Conservation (phyloP, 2,113 vertebrate genomes). For the Bombycilla garrulus region DNA sequence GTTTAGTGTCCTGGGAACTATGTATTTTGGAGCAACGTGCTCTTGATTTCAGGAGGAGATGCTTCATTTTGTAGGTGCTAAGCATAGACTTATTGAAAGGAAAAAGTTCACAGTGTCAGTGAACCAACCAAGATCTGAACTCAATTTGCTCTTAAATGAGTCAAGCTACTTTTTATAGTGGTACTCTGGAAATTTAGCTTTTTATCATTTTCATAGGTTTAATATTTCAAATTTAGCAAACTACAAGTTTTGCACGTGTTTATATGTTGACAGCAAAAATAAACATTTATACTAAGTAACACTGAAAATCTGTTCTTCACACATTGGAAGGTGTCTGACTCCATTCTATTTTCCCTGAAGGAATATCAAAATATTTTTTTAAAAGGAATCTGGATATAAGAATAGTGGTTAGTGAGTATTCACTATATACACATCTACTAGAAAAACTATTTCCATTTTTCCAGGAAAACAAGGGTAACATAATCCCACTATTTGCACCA, state of each 20-base stretch:
- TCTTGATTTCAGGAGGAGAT: neutral
- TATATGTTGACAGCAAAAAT: slow-evolving; percentile 26
- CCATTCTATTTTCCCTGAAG: neutral
- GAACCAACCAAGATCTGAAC: neutral
- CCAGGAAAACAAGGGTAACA: neutral
- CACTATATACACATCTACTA: neutral
- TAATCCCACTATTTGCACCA: neutral
- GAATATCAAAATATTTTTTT: neutral
- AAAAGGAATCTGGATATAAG: neutral
- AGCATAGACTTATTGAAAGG: neutral
- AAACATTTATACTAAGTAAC: slow-evolving; percentile 8
- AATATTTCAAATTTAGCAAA: neutral
- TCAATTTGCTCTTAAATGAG: neutral
- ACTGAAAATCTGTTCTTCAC: slow-evolving; percentile 27
- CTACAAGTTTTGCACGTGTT: neutral
- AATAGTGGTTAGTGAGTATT: neutral
- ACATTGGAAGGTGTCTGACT: neutral
- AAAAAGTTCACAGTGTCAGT: neutral
- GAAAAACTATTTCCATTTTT: neutral
- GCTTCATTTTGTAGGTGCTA: neutral
- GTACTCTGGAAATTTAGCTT: neutral
- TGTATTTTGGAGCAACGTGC: neutral
- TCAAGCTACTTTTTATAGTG: neutral
- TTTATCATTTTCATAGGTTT: neutral
- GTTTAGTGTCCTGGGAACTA: neutral